Evolutionary conservation across 2,113 vertebrate species (phyloP).

Genomic region (Malaclemys terrapin): DNA sequence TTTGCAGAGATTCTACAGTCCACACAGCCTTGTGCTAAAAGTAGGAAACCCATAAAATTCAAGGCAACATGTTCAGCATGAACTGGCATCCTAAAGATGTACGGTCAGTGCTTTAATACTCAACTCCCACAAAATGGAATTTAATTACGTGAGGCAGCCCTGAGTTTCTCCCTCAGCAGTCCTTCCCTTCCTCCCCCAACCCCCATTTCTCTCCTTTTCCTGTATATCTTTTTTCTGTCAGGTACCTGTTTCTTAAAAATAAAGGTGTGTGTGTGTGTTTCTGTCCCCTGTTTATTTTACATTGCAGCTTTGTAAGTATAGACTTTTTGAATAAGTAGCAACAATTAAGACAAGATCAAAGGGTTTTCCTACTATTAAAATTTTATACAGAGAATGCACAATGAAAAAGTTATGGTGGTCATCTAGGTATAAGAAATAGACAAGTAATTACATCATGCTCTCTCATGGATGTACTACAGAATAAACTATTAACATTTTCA

Average conservation of each 20-base stretch:
- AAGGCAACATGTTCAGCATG: constrained; percentile 34
- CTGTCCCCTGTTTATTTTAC: not conserved
- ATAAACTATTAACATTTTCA: not conserved
- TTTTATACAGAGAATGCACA: not conserved
- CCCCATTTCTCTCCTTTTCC: not conserved
- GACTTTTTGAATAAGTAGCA: not conserved
- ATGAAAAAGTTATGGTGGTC: not conserved
- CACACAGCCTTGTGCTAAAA: constrained; percentile 36
- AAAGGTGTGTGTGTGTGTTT: not conserved
- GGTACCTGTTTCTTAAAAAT: not conserved
- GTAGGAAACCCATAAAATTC: constrained; percentile 42
- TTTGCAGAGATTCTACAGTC: constrained; percentile 40
- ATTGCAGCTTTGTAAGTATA: not conserved
- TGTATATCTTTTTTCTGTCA: not conserved
- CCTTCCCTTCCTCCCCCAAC: not conserved
- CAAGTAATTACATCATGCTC: not conserved
- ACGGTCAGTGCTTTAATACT: constrained; percentile 69
- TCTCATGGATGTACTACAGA: not conserved
- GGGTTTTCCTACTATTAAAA: not conserved
- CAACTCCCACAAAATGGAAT: constrained; percentile 63
- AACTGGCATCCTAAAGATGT: constrained; percentile 56
- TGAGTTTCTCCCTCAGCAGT: constrained; percentile 52
- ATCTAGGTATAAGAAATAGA: not conserved
- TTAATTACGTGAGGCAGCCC: constrained; percentile 62
- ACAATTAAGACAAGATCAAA: not conserved